phyloP scores from a whole-genome alignment of 1,140 invertebrate species.

The Drosophila varians region DNA sequence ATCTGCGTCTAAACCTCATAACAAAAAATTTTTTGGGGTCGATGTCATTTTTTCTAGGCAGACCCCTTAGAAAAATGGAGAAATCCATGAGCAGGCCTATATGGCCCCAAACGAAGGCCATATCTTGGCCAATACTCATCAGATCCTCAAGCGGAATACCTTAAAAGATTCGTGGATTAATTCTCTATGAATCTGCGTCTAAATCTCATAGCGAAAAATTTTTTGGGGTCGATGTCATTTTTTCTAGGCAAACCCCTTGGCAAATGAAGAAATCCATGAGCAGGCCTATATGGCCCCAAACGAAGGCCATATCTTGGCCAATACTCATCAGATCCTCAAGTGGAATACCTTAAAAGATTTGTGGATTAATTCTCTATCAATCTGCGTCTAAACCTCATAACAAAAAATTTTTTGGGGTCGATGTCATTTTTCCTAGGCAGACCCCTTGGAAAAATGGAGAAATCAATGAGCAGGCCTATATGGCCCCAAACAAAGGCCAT shows the following conservation, averaged over 20 bases:
- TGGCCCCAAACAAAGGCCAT: background rate
- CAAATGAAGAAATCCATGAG: too few species aligned
- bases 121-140: background rate
- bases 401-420: background rate
- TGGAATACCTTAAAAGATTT: background rate
- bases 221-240: background rate
- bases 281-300: background rate
- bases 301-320: background rate
- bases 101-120: background rate
- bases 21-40: background rate
- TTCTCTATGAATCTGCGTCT: background rate
- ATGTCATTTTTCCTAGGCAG: background rate
- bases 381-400: background rate
- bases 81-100: background rate
- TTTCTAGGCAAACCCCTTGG: background rate
- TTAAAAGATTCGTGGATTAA: background rate
- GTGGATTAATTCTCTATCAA: background rate
- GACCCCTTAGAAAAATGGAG: background rate
- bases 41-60: background rate
- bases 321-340: background rate
- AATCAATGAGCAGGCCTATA: background rate
- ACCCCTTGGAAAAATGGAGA: background rate
- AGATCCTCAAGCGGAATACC: background rate
- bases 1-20: background rate
- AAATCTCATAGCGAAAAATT: background rate